Evolutionary conservation across 2,888 invertebrate genomes (phyloP).

Genomic region (Scelioninae gen. 2): DNA sequence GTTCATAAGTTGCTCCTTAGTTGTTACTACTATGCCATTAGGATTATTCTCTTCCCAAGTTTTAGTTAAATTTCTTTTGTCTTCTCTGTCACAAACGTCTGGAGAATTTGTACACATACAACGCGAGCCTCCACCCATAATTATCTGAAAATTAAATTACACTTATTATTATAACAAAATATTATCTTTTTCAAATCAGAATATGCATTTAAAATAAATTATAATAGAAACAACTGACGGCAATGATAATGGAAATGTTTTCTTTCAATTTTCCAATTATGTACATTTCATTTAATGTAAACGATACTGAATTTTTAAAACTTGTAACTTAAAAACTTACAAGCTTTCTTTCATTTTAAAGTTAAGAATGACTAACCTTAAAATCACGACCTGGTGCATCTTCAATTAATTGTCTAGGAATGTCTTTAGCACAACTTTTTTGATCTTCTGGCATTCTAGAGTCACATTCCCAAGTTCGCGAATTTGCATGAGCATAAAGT

Average conservation of each 20-base stretch:
- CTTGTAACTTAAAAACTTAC: too few species aligned
- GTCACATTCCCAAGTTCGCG: slow-evolving; percentile 33
- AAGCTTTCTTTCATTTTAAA: too few species aligned
- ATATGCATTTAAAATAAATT: too few species aligned
- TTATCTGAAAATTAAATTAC: slow-evolving; percentile 73
- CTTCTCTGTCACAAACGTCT: slow-evolving; percentile 75
- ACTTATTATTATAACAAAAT: not conserved
- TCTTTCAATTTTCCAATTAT: too few species aligned
- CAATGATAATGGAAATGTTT: too few species aligned
- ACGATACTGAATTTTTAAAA: too few species aligned
- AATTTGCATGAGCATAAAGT: slow-evolving; percentile 25
- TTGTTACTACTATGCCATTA: slow-evolving; percentile 73
- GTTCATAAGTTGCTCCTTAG: slow-evolving; percentile 73
- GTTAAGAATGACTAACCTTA: slow-evolving; percentile 7
- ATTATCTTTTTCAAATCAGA: too few species aligned
- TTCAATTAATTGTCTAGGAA: slow-evolving; percentile 29
- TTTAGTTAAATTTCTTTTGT: slow-evolving; percentile 78
- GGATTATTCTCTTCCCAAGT: slow-evolving; percentile 75
- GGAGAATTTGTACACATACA: slow-evolving; percentile 71
- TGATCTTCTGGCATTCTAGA: slow-evolving; percentile 9
- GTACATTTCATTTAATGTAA: too few species aligned
- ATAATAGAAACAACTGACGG: too few species aligned
- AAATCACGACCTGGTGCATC: slow-evolving; percentile 20
- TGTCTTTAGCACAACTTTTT: slow-evolving; percentile 24
- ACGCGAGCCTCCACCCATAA: slow-evolving; percentile 80